Conservation (phyloP, 2,888 invertebrate species). For the Papilio gigon region DNA sequence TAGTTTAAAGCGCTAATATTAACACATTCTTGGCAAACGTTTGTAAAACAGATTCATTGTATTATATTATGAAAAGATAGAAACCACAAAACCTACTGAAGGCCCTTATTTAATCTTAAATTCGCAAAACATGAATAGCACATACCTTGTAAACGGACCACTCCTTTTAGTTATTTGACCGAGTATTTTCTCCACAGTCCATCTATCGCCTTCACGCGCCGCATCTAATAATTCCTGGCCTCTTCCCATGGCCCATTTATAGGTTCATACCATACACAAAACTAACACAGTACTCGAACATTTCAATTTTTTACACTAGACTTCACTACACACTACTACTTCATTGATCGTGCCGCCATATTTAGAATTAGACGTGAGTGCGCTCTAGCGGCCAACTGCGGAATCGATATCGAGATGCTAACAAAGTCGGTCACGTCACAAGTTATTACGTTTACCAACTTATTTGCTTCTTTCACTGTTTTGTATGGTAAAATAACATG, state of each 20-base stretch:
- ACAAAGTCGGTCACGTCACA: conserved; percentile 40
- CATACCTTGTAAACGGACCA: conserved; percentile 96
- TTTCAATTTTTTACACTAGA: conserved; percentile 79
- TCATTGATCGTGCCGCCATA: conserved; percentile 91
- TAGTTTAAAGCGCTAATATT: background rate
- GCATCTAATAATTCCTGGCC: conserved; percentile 98
- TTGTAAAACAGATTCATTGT: background rate
- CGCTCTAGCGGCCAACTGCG: conserved; percentile 74
- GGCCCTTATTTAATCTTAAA: conserved; percentile 28
- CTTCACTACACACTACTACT: conserved; percentile 82
- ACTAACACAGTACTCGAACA: conserved; percentile 76
- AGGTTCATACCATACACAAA: conserved; percentile 71
- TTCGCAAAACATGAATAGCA: conserved; percentile 63
- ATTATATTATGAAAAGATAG: conserved; percentile 5
- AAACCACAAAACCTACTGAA: conserved; percentile 14
- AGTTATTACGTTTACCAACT: conserved; percentile 35
- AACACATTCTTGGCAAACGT: background rate
- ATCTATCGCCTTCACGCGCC: conserved; percentile 94
- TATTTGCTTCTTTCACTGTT: conserved; percentile 15
- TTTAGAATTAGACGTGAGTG: conserved; percentile 79
- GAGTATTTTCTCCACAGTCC: conserved; percentile 94
- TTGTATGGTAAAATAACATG: background rate
- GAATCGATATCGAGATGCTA: conserved; percentile 64
- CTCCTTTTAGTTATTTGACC: conserved; percentile 94
- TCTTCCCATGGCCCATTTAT: conserved; percentile 91